Base-by-base conservation (phyloP, 2,797 vertebrate species). In the Brotula barbata region DNA sequence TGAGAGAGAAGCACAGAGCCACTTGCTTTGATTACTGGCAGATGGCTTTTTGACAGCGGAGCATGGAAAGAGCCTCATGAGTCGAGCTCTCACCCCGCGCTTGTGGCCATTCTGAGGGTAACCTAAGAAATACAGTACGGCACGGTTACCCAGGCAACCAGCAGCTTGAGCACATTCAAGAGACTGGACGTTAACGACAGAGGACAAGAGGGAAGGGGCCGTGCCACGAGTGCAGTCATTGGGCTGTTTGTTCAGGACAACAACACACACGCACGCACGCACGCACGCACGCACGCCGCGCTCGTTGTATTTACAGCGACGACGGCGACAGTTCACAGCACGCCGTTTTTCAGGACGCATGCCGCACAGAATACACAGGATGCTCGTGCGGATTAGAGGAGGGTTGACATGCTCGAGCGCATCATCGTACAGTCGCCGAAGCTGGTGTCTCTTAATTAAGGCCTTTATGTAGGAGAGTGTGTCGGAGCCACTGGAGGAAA, bases 21-120 rank as follows among this genome's bases (percentile, higher is more conserved):
- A 98, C 95, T 98, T 97, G 96, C 95, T 97, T 97, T 96, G 92
- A 87, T 89, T 91, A 90, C 88, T 92, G 91, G 92, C 87, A 78
- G 94, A 92, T 62, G 93, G 83, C 63, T 92, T 92, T 95, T 94
- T 96, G 91, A 90, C 88, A 85, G 92, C 81, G 78, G 93, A 93
- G 85, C 94, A 96, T 78, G 92, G 93, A 74, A 96, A 94, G 88
- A 98, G 92, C 90, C 94, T 95, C 93, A 93, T 88, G 91, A 97
- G 93, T 41, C 94, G 92, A 88, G 95, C 94, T 92, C 93, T 93
- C 92, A 96, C 89, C 75, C 94, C 94, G 79, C 88, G 91, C 89
- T 91, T 94, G 92, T 90, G 88, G 90, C 88, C 91, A 90, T 90
- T 93, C 93, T 92, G 91, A 83, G 91, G 87, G 85, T 94, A 93